Base-by-base conservation (phyloP, 1,140 invertebrate species). In the Procambarus virginalis region DNA sequence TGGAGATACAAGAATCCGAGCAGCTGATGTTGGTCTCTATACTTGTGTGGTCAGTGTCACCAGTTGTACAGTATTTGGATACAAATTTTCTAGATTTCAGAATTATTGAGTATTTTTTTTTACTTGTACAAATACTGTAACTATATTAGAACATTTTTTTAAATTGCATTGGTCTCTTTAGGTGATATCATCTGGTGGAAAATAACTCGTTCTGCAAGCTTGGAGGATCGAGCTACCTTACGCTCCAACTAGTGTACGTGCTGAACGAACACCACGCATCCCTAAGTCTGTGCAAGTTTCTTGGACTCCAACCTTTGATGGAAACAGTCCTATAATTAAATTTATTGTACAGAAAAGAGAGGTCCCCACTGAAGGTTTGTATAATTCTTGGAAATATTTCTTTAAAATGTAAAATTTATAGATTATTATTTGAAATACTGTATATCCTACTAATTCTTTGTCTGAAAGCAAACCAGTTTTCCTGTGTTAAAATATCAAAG, bases 281-380 rank as follows among this genome's bases (percentile, higher is more conserved):
- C 92, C 92, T 77, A 92, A 93, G 91, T 94, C 94, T 17, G 97
- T 99, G 60, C 98, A 99, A 93, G 96, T 99, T 1, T 96, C 96
- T 17, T 99, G 99, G 99, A 97, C 97, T 10, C 97, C 97, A 0
- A 97, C 97, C 14, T 99, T 99, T 94, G 97, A 99, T 94, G 99
- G 99, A 70, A 99, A 99, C 93, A 98, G 97, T 93, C 97, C 97
- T 2, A 97, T 99, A 78, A 95, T 97, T 86, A 98, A 98, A 93
- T 99, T 97, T 94, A 98, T 99, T 91, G 95, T 99, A 48, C 97
- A 99, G 93, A 97, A 97, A 93, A 95, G 97, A 92, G 97, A 97
- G 93, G 97, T 98, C 49, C 49, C 97, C 17, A 58, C 82, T 22
- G 80, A 88, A 80, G 90, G 90, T 92, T 79, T 73, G 68, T 73